A percentile compares a stretch with the other conserved stretches of the same genome.
Conservation (phyloP, 2,797 vertebrate species). For the Spizella passerina region DNA sequence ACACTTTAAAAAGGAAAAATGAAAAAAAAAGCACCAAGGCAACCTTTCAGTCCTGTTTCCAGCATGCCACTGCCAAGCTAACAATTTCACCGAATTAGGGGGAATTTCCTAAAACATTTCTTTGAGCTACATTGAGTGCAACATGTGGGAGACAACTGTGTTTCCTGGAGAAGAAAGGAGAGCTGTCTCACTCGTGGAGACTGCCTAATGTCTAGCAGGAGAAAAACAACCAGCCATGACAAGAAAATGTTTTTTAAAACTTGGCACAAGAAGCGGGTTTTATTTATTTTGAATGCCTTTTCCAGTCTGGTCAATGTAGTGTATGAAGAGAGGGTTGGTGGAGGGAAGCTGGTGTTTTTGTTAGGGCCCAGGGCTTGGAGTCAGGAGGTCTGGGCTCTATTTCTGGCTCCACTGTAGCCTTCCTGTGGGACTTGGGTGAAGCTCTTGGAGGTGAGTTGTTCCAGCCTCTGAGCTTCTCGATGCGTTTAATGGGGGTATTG, state of each 20-base stretch:
- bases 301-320: slow-evolving; percentile 57
- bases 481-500: background rate
- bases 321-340: slow-evolving; percentile 21
- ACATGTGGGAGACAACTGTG: slow-evolving; percentile 72
- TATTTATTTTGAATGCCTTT: slow-evolving; percentile 62
- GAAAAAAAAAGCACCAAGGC: background rate
- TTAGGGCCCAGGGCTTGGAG: slow-evolving; percentile 29
- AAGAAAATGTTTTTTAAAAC: slow-evolving; percentile 60
- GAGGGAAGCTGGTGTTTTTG: slow-evolving; percentile 34
- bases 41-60: slow-evolving; percentile 65
- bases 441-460: slow-evolving; percentile 28
- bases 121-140: slow-evolving; percentile 67
- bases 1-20: slow-evolving; percentile 54
- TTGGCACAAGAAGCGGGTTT: background rate
- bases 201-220: slow-evolving; percentile 52
- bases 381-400: slow-evolving; percentile 57
- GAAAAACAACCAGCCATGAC: slow-evolving; percentile 54
- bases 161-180: slow-evolving; percentile 77
- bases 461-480: background rate
- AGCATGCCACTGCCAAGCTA: slow-evolving; percentile 68
- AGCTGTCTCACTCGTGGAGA: slow-evolving; percentile 64
- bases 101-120: slow-evolving; percentile 74
- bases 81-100: slow-evolving; percentile 74
- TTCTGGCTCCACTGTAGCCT: background rate
- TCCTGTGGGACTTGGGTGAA: slow-evolving; percentile 61